Evolutionary conservation across 2,888 invertebrate genomes (phyloP).

Genomic region (Tromatobia lineatoria): DNA sequence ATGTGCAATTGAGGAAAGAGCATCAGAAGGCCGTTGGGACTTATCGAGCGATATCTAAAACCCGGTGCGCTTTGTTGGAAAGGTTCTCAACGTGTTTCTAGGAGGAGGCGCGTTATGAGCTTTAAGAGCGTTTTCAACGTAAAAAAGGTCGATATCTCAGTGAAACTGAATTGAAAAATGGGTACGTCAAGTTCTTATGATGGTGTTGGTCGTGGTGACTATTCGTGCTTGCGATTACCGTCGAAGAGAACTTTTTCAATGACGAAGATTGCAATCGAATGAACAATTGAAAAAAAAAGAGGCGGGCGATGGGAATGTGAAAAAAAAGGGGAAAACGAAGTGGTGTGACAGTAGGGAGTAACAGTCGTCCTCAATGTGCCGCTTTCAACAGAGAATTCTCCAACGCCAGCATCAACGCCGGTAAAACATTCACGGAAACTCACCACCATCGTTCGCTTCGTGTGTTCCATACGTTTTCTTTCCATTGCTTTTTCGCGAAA

Average conservation of each 20-base stretch:
- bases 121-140: neutral
- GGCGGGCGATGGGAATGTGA: neutral
- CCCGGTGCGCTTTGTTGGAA: slow-evolving; percentile 15
- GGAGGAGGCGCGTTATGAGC: neutral
- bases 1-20: neutral
- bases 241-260: slow-evolving; percentile 51
- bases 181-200: slow-evolving; percentile 6
- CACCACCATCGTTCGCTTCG: slow-evolving; percentile 40
- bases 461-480: slow-evolving; percentile 49
- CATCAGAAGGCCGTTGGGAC: neutral
- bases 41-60: slow-evolving; percentile 23
- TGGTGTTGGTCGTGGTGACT: neutral
- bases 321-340: slow-evolving; percentile 24
- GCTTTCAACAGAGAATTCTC: slow-evolving; percentile 59
- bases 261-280: slow-evolving; percentile 60
- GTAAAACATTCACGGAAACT: slow-evolving; percentile 53
- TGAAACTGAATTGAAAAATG: slow-evolving; percentile 24
- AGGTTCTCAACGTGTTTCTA: neutral
- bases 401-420: slow-evolving; percentile 46
- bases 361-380: slow-evolving; percentile 49
- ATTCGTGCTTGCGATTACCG: slow-evolving; percentile 21
- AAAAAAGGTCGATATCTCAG: neutral
- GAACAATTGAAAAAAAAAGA: slow-evolving; percentile 34
- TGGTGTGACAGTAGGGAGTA: slow-evolving; percentile 41
- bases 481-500: slow-evolving; percentile 52